Evolutionary conservation across 2,113 vertebrate species (phyloP).

Genomic region (Scopus umbretta): DNA sequence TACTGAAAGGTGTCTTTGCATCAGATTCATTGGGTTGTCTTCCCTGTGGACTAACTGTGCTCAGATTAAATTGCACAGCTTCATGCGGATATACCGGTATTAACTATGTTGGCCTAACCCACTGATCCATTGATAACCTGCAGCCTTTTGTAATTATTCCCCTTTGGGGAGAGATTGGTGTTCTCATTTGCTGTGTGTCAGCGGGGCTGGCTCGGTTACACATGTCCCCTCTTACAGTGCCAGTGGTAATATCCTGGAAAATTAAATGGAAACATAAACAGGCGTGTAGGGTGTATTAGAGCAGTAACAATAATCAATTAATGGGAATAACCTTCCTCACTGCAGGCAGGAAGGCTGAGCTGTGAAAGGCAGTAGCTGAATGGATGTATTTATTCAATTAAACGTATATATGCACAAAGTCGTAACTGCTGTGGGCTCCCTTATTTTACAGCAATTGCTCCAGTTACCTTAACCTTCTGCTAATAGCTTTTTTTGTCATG

Average conservation of each 20-base stretch:
- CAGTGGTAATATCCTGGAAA: neutral
- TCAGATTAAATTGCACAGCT: conserved; percentile 7
- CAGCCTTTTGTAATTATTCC: neutral
- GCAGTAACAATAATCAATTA: conserved; percentile 35
- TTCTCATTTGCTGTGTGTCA: neutral
- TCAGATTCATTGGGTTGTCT: neutral
- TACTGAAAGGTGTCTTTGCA: neutral
- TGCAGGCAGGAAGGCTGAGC: neutral
- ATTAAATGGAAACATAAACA: conserved; percentile 27
- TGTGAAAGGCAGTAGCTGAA: neutral
- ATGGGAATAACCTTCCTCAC: neutral
- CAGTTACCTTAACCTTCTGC: neutral
- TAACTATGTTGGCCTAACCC: neutral
- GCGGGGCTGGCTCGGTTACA: neutral
- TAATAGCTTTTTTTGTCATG: neutral
- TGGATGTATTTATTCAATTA: conserved; percentile 47
- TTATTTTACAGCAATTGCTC: neutral
- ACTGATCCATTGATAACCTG: neutral
- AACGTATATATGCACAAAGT: neutral
- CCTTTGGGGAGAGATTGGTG: neutral
- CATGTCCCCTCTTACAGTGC: neutral
- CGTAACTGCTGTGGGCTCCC: neutral
- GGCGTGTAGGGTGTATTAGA: neutral
- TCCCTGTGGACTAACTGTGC: neutral
- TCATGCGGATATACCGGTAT: neutral